These are phyloP conservation scores for Calliphora vicina DNA, from an alignment of 1,140 invertebrate species.

Conservation along the genomic window DNA sequence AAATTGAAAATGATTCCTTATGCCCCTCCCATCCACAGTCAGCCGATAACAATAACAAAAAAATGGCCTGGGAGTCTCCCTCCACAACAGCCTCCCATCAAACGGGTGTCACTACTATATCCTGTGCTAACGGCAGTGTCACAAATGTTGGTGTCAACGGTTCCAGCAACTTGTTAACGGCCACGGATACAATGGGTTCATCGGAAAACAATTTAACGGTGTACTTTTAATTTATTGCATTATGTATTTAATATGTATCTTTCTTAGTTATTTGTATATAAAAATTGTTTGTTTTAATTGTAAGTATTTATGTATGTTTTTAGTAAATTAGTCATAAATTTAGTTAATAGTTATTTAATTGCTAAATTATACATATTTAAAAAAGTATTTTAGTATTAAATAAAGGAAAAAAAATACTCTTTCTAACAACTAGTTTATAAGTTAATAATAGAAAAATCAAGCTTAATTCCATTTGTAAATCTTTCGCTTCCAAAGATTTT, in stretches of 20 bases:
- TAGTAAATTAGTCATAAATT: conserved; percentile 16
- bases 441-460: background rate
- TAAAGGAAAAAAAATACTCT: conserved; percentile 2
- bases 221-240: conserved; percentile 45
- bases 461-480: conserved; percentile 30
- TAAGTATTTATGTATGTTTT: background rate
- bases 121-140: conserved; percentile 43
- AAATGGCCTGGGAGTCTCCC: conserved; percentile 41
- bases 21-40: conserved; percentile 45
- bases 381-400: background rate
- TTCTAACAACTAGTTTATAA: background rate
- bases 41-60: conserved; percentile 56
- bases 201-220: conserved; percentile 62
- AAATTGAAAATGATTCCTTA: conserved; percentile 60
- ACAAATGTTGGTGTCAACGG: conserved; percentile 30
- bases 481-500: conserved; percentile 21
- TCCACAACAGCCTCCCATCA: conserved; percentile 30
- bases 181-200: conserved; percentile 60
- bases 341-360: background rate
- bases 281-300: conserved; percentile 46
- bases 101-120: conserved; percentile 46
- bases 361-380: background rate
- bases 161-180: conserved; percentile 51
- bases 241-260: conserved; percentile 47
- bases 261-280: conserved; percentile 47